Evolutionary conservation across 30 jellyfish, hydroid and myxozoan genomes (phyloP), one percentile per base, ranked within the genome.

Genomic region (Aurelia aurita): DNA sequence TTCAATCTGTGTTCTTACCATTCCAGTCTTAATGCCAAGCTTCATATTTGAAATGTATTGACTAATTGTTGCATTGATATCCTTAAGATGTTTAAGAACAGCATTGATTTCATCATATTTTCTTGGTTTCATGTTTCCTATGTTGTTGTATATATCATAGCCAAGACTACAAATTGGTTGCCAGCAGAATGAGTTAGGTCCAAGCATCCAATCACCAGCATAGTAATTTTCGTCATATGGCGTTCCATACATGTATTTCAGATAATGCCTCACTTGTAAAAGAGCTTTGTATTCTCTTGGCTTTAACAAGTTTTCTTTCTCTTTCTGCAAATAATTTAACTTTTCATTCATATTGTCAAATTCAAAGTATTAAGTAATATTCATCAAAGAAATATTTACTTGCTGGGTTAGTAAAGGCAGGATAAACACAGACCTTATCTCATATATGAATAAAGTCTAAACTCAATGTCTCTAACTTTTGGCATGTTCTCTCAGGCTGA

Each of bases 131-230:
- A 86, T 61, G 14, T 89, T 58, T 7, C 97, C 97, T 22, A 92
- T 82, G 44, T 90, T 72, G 77, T 67, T 78, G 69, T 75, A 69
- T 54, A 92, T 62, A 34, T 76, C 93, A 43, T 80, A 92, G 58
- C 90, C 94, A 27, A 92, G 57, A 19, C 61, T 49, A 57, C 98
- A 92, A 1, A 92, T 92, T 2, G 98, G 96, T 67, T 92, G 97
- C 90, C 95, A 74, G 39, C 98, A 92, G 69, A 92, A 87, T 10
- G 91, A 71, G 62, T 85, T 79, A 1, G 98, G 98, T 26, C 98
- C 98, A 25, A 92, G 80, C 92, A 92, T 74, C 98, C 98, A 92
- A 47, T 87, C 88, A 2, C 96, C 98, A 32, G 92, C 92, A 58
- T 85, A 74, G 74, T 87, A 92, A 60, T 92, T 92, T 61, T 35